These are phyloP conservation scores for Stictocephala bisonia DNA, from an alignment of 2,888 invertebrate genomes.

Conservation along the genomic window DNA sequence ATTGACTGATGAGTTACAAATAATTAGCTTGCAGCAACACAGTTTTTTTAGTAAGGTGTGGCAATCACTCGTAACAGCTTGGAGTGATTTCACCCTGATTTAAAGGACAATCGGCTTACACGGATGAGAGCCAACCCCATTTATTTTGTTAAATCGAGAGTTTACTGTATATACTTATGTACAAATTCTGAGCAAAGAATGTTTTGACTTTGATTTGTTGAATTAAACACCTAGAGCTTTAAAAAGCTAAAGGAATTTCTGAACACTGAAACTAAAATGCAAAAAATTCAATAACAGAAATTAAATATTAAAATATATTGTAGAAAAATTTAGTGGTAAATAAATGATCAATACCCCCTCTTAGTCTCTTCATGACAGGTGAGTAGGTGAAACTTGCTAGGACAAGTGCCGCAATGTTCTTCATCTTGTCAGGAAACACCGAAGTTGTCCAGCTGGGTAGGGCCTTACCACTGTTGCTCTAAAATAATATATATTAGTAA, in stretches of 20 bases:
- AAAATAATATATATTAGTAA: constrained; percentile 27
- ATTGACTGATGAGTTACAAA: no score
- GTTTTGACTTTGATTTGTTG: not conserved
- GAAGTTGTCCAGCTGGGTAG: constrained; percentile 81
- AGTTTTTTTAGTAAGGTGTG: no score
- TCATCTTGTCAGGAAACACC: constrained; percentile 76
- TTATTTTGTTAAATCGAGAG: no score
- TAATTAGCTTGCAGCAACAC: no score
- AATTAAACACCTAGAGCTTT: not conserved
- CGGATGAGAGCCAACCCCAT: no score
- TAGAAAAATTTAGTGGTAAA: not conserved
- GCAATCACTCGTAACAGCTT: no score
- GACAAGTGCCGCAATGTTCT: constrained; percentile 72
- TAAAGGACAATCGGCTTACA: no score
- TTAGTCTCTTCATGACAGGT: constrained; percentile 75
- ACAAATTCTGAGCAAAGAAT: not conserved
- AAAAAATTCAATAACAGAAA: no score
- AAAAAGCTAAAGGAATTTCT: not conserved
- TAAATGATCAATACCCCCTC: constrained; percentile 78
- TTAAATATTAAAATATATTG: no score
- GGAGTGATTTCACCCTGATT: no score
- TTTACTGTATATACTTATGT: no score
- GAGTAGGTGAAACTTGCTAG: constrained; percentile 78
- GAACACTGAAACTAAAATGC: constrained; percentile 12
- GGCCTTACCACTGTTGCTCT: constrained; percentile 72